These are phyloP conservation scores for Pemphigus obesinymphae DNA, from an alignment of 1,140 invertebrate genomes.

Conservation along the genomic window DNA sequence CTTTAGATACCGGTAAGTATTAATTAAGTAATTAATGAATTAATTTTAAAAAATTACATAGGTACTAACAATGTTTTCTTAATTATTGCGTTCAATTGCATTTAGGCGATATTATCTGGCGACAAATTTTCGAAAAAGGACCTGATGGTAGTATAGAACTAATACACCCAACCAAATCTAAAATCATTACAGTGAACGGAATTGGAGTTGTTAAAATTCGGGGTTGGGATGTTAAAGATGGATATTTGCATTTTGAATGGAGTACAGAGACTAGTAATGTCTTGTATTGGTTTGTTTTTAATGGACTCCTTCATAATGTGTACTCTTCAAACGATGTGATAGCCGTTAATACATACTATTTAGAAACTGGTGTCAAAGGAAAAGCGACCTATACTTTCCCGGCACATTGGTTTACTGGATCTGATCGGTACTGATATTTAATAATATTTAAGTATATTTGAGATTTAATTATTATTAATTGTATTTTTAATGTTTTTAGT, in stretches of 20 bases:
- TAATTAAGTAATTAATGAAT: neutral
- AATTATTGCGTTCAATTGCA: neutral
- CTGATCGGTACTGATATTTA: neutral
- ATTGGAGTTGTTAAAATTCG: conserved; percentile 70
- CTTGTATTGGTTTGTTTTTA: conserved; percentile 21
- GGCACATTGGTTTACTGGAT: conserved; percentile 14
- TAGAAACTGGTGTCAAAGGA: conserved; percentile 19
- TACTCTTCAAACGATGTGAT: neutral
- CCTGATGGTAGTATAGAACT: conserved; percentile 56
- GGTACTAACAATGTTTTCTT: conserved; percentile 31
- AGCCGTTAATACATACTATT: conserved; percentile 26
- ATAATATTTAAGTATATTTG: neutral
- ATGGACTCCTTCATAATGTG: conserved; percentile 29
- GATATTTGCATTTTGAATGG: conserved; percentile 58
- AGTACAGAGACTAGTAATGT: conserved; percentile 43
- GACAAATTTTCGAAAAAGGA: conserved; percentile 69
- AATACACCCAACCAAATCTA: conserved; percentile 57
- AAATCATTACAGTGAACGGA: conserved; percentile 67
- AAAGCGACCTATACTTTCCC: conserved; percentile 23
- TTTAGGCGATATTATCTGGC: conserved; percentile 71
- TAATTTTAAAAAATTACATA: no score
- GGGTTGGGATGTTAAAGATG: conserved; percentile 61
- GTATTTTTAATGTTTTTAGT: neutral
- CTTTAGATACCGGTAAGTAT: conserved; percentile 68
- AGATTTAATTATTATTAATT: neutral